Evolutionary conservation across 1,140 invertebrate genomes (phyloP), one percentile per base, ranked within the genome.

Genomic region (Whitmania pigra): DNA sequence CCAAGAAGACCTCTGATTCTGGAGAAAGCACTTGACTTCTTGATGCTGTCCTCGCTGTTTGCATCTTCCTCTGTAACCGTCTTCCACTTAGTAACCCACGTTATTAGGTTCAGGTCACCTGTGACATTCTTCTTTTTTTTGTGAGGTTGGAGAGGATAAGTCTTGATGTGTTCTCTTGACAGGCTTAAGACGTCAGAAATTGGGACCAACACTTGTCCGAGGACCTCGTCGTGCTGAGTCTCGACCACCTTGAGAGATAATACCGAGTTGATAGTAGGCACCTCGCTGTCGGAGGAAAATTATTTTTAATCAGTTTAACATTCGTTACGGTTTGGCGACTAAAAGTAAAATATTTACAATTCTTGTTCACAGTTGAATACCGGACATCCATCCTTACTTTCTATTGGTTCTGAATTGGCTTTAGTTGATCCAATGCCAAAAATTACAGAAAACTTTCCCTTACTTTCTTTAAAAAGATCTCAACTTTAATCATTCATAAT

Each of bases 331-430:
- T 63, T 18, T 1, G 22, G 29, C 7, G 2, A 63, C 11, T 25
- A 63, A 63, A 22, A 63, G 6, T 63, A 20, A 63, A 25, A 63
- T 63, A 63, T 25, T 63, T 17, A 63, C 57, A 63, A 25, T 63
- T 63, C 57, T 13, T 25, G 22, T 31, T 63, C 57, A 63, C 22
- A 25, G 57, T 63, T 63, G 22, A 63, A 63, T n/a, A 31, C 29
- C 11, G 57, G 57, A 63, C 57, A 63, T 22, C 57, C 57, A 11
- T 63, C 22, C 22, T 25, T 25, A 18, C 29, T 31, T n/a, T 63
- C 57, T 25, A 15, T 31, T 13, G 57, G 22, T 25, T 63, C 57
- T 63, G 57, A 25, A 25, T 63, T 63, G 57, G 29, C 22, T 20
- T 63, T 63, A 22, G 22, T 63, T 13, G 57, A 63, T 13, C 57